phyloP scores from a whole-genome alignment of 1,140 invertebrate species.

The Anastrepha ludens region DNA sequence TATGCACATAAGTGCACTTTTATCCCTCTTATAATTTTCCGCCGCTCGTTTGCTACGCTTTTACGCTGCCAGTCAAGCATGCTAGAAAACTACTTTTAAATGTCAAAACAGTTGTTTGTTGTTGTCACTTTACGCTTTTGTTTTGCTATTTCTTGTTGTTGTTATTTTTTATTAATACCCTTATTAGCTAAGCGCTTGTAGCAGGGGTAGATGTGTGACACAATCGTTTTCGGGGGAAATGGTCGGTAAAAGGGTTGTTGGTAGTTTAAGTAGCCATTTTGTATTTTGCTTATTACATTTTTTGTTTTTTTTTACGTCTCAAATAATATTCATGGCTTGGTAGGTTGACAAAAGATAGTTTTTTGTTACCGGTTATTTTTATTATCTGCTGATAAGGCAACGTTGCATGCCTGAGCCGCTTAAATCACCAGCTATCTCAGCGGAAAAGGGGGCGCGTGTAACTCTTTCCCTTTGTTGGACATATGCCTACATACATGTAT shows the following conservation, averaged over 20 bases:
- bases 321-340: constrained; percentile 25
- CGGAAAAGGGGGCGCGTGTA: background rate
- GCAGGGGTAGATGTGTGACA: constrained; percentile 63
- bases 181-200: constrained; percentile 60
- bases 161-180: constrained; percentile 25
- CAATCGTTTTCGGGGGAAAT: background rate
- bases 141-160: constrained; percentile 60
- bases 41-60: constrained; percentile 16
- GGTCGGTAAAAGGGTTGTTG: constrained; percentile 60
- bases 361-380: constrained; percentile 58
- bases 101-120: constrained; percentile 69
- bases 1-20: background rate
- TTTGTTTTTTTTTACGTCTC: background rate
- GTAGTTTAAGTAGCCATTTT: constrained; percentile 48
- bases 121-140: constrained; percentile 43
- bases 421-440: constrained; percentile 59
- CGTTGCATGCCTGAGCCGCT: constrained; percentile 58
- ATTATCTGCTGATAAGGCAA: constrained; percentile 53
- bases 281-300: constrained; percentile 52
- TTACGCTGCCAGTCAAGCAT: constrained; percentile 20
- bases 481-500: background rate
- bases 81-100: constrained; percentile 58
- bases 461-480: background rate
- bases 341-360: background rate
- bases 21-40: background rate